Evolutionary conservation across 1,140 invertebrate species (phyloP).

Genomic region (Drosophila sproati): DNA sequence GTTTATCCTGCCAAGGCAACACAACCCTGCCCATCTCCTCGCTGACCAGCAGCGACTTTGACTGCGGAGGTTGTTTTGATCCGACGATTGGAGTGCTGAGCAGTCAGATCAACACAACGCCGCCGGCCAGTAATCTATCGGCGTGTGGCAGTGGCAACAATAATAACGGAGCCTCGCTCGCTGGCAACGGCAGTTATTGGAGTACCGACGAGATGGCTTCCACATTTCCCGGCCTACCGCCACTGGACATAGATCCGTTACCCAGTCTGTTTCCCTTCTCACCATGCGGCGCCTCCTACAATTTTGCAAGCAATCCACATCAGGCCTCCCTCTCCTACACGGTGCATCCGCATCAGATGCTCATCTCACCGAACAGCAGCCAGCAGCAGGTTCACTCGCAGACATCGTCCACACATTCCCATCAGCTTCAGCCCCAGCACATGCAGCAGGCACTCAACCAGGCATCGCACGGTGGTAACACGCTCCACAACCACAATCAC

Average conservation of each 20-base stretch:
- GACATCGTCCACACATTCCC: constrained; percentile 34
- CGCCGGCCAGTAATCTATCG: constrained; percentile 49
- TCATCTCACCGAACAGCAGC: constrained; percentile 76
- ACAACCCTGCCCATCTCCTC: constrained; percentile 80
- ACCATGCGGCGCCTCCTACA: constrained; percentile 89
- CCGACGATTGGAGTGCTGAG: constrained; percentile 71
- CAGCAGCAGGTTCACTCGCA: constrained; percentile 62
- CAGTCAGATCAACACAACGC: constrained; percentile 66
- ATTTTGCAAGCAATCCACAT: constrained; percentile 85
- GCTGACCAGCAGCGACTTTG: constrained; percentile 80
- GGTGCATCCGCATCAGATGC: constrained; percentile 85
- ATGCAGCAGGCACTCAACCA: constrained; percentile 65
- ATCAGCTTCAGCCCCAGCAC: constrained; percentile 58
- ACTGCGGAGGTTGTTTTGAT: constrained; percentile 84
- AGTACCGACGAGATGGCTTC: constrained; percentile 92
- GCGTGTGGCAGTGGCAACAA: constrained; percentile 37
- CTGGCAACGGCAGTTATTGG: constrained; percentile 86
- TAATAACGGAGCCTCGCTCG: constrained; percentile 20
- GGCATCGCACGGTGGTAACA: constrained; percentile 68
- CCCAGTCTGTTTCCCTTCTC: constrained; percentile 90
- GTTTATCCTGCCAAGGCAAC: constrained; percentile 81
- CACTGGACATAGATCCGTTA: constrained; percentile 91
- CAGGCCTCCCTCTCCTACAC: constrained; percentile 85
- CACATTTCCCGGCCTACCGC: constrained; percentile 89
- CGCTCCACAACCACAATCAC: constrained; percentile 56